Conservation (phyloP, 1,140 invertebrate species). For the Leptonema lineaticorne region DNA sequence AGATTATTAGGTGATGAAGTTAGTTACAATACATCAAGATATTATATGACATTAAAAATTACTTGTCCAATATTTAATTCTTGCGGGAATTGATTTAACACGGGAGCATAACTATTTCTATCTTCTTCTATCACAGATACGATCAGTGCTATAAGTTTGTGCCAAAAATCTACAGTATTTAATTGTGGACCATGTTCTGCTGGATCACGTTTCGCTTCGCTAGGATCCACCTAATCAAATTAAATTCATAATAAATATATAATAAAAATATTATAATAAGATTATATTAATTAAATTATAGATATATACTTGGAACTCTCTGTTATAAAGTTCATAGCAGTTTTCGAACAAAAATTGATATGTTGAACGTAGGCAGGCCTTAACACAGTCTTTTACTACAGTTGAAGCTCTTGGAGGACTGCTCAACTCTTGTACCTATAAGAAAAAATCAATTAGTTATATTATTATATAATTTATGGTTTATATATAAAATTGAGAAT, state of each 20-base stretch:
- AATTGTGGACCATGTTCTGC: conserved; percentile 87
- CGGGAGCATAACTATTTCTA: conserved; percentile 96
- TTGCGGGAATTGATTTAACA: conserved; percentile 95
- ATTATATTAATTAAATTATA: conserved; percentile 6
- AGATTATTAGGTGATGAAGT: background rate
- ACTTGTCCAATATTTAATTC: conserved; percentile 89
- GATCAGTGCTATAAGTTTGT: conserved; percentile 95
- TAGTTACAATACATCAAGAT: background rate
- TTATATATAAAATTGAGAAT: conserved; percentile 6
- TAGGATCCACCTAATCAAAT: conserved; percentile 71
- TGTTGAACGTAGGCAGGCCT: conserved; percentile 94
- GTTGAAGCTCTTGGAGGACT: conserved; percentile 96
- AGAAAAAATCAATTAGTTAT: background rate
- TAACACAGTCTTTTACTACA: conserved; percentile 99
- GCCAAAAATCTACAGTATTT: conserved; percentile 97
- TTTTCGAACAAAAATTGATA: conserved; percentile 99
- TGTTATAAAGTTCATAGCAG: conserved; percentile 91
- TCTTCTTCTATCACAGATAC: conserved; percentile 99
- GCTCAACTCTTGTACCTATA: conserved; percentile 93
- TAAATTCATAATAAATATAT: background rate
- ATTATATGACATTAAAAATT: conserved; percentile 30
- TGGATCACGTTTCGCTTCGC: conserved; percentile 80
- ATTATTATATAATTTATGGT: conserved; percentile 4
- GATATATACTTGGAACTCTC: conserved; percentile 78
- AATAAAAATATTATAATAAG: conserved; percentile 7